Evolutionary conservation across 1,140 invertebrate genomes (phyloP).

Genomic region (Linepithema humile): DNA sequence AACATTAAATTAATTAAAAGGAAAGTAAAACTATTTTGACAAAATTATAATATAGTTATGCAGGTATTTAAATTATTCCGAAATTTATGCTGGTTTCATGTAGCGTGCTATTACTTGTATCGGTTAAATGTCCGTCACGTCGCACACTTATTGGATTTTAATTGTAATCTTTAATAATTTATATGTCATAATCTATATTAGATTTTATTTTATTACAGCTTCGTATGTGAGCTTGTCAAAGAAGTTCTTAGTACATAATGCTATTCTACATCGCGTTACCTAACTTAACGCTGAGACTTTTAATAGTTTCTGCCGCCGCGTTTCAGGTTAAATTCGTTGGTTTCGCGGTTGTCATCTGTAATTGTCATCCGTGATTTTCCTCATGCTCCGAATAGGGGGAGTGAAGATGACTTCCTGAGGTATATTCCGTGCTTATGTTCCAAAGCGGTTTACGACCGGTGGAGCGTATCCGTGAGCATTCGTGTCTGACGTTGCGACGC

Average conservation of each 20-base stretch:
- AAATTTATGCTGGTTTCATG: background rate
- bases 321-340: slow-evolving; percentile 12
- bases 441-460: slow-evolving; percentile 23
- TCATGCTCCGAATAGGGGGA: slow-evolving; percentile 4
- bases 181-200: background rate
- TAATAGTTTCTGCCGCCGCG: background rate
- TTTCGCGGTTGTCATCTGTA: slow-evolving; percentile 6
- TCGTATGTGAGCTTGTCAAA: background rate
- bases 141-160: background rate
- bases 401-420: slow-evolving; percentile 53
- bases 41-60: no score
- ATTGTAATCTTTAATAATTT: background rate
- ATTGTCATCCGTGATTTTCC: slow-evolving; percentile 42
- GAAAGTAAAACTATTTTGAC: no score
- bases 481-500: slow-evolving; percentile 35
- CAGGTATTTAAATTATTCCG: no score
- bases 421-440: slow-evolving; percentile 34
- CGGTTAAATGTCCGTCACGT: background rate
- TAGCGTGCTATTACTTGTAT: background rate
- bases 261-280: background rate
- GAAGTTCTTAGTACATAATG: background rate
- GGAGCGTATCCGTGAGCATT: slow-evolving; percentile 39
- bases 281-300: background rate
- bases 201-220: background rate
- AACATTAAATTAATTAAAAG: no score